Base-by-base conservation (phyloP, 2,888 invertebrate genomes). In the Sphecodes monilicornis region DNA sequence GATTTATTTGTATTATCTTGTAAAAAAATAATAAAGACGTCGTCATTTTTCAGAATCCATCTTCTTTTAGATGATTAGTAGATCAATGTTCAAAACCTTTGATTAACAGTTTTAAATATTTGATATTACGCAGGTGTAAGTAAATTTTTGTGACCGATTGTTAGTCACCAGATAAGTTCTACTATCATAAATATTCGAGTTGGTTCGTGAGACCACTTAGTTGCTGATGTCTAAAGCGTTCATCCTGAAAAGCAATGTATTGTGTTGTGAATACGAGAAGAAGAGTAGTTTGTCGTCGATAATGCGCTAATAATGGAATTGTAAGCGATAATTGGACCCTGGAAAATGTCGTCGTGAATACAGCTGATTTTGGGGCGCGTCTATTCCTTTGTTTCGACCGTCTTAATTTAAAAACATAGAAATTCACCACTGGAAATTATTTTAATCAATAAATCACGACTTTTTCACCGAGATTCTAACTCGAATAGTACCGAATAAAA, bases 261-360 rank as follows among this genome's bases (percentile, higher is more conserved):
- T 60, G 16, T 36, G 46, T 22, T 13, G 22, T 6, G 60, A 22
- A 73, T 8, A 11, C 16, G 57, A 11, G 0, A 18, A 76, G 22
- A 54, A 57, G 29, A 6, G 29, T 8, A 41, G n/a, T 8, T 50
- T n/a, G n/a, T 29, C 26, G 60, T 29, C 16, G 29, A 29, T 29
- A 29, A 8, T 3, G 39, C 69, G 54, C 18, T 66, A 73, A 83
- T 75, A 60, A 76, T 78, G 77, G 54, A 77, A 82, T 77, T 70
- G 82, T 71, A 82, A 86, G 82, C 84, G 32, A 74, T 76, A 82
- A 86, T 90, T 90, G 90, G 90, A 90, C 90, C 87, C 87, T 85
- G 78, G 70, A 46, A 66, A 72, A 84, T 82, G 74, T 88, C 73
- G 32, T 79, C 72, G 71, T 80, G 57, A 60, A 84, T 74, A 54